Evolutionary conservation across 2,797 vertebrate species (phyloP), one percentile per base, ranked within the genome.

Genomic region (Brachyalestes nurse): DNA sequence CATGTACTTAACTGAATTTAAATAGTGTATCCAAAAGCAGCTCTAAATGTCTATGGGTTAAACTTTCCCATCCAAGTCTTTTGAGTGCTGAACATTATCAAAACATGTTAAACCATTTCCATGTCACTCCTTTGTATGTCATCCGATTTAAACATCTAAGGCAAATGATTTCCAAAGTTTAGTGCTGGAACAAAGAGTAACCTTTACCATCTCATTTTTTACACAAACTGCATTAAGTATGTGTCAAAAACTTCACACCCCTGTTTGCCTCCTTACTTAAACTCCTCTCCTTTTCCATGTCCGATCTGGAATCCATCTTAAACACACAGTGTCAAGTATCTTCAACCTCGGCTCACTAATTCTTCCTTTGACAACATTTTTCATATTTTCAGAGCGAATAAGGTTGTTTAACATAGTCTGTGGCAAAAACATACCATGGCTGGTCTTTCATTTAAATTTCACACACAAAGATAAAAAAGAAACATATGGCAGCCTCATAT

Each of bases 281-380:
- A 61, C 75, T 58, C 4, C 67, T 77, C 73, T 83, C 57, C 3
- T 77, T 77, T 74, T 77, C 47, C 78, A 62, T 67, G 67, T 80
- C 78, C 60, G 61, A 72, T 73, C 78, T 84, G 78, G 82, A 67
- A 77, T 84, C 78, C 70, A 80, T 80, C 74, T 80, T 61, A 76
- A 72, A 53, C 64, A 73, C 75, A 80, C 51, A 23, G 61, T 53
- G 80, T 80, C 70, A 38, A 42, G 28, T 79, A 64, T 76, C 77
- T 58, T 76, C 45, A 73, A 73, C 69, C 70, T 55, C 62, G 69
- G 77, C 61, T 72, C 42, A 60, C 53, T 84, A 77, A 84, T 84
- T 80, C 77, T 76, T 83, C 66, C 77, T 83, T 79, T 80, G 77
- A 79, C 66, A 83, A 64, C 61, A 75, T 72, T 57, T 51, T 75